These are phyloP conservation scores for Oreortyx pictus DNA, from an alignment of 2,797 vertebrate species.

Conservation along the genomic window DNA sequence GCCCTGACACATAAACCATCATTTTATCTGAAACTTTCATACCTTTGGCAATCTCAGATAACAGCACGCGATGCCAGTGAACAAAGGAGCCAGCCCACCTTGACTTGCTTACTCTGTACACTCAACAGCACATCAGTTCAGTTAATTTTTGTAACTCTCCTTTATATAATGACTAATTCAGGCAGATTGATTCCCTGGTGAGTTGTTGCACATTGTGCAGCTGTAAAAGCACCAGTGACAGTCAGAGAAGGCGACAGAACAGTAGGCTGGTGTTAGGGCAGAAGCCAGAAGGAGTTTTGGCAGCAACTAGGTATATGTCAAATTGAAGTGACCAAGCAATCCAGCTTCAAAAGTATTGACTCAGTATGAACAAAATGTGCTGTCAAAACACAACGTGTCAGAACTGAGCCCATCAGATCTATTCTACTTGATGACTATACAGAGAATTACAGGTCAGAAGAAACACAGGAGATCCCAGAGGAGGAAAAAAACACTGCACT, in stretches of 20 bases:
- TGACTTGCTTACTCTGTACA: background rate
- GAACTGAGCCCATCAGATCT: slow-evolving; percentile 60
- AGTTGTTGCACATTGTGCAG: slow-evolving; percentile 60
- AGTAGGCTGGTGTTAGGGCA: slow-evolving; percentile 65
- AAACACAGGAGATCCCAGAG: slow-evolving; percentile 34
- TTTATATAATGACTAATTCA: slow-evolving; percentile 42
- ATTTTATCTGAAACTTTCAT: background rate
- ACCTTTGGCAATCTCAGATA: background rate
- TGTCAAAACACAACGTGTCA: slow-evolving; percentile 70
- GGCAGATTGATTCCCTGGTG: slow-evolving; percentile 59
- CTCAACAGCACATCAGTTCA: slow-evolving; percentile 28
- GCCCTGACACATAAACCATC: background rate
- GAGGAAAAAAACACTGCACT: background rate
- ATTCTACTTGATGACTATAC: slow-evolving; percentile 58
- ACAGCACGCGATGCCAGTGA: background rate
- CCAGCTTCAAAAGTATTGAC: slow-evolving; percentile 64
- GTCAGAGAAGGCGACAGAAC: slow-evolving; percentile 66
- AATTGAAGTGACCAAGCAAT: slow-evolving; percentile 70
- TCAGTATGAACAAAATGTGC: slow-evolving; percentile 69
- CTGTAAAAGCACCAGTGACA: slow-evolving; percentile 59
- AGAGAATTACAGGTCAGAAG: slow-evolving; percentile 65
- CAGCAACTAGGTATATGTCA: slow-evolving; percentile 45
- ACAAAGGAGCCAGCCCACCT: background rate
- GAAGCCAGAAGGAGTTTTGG: slow-evolving; percentile 71
- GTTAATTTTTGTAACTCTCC: slow-evolving; percentile 35